phyloP scores from a whole-genome alignment of 37 sponge, comb jelly and placozoan species.

The Halichondria panicea region DNA sequence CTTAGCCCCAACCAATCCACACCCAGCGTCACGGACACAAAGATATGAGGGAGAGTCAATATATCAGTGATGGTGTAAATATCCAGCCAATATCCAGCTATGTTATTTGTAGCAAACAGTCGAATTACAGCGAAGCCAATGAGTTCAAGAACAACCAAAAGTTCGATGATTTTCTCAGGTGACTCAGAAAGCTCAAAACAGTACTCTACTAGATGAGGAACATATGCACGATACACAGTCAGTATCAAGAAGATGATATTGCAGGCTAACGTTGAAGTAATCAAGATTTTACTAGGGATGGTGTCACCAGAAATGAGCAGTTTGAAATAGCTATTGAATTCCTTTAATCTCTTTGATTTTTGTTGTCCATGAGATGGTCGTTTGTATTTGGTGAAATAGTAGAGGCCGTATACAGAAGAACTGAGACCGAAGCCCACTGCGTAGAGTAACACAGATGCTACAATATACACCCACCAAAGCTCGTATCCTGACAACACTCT shows the following conservation, averaged over 20 bases:
- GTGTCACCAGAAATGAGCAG: conserved; percentile 20
- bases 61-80: conserved; percentile 58
- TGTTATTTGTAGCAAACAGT: conserved; percentile 30
- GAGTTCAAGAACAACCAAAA: conserved; percentile 19
- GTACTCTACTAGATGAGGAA: conserved; percentile 2
- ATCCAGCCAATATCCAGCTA: conserved; percentile 48
- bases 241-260: conserved; percentile 18
- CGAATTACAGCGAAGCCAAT: conserved; percentile 30
- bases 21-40: conserved; percentile 43
- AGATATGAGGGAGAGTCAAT: conserved; percentile 66
- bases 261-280: conserved; percentile 11
- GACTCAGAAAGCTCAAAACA: neutral
- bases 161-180: conserved; percentile 34
- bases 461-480: no score
- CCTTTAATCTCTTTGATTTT: no score
- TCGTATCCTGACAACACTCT: no score
- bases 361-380: no score
- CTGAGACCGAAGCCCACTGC: no score
- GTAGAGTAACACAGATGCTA: no score
- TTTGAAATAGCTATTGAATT: no score
- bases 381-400: no score
- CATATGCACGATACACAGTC: conserved; percentile 12
- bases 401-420: no score
- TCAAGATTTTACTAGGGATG: conserved; percentile 24
- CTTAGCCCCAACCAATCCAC: conserved; percentile 76